Percentiles rank a stretch among this genome's conserved stretches.
phyloP scores from a whole-genome alignment of 1,140 invertebrate species.

The Chrysoperla carnea region DNA sequence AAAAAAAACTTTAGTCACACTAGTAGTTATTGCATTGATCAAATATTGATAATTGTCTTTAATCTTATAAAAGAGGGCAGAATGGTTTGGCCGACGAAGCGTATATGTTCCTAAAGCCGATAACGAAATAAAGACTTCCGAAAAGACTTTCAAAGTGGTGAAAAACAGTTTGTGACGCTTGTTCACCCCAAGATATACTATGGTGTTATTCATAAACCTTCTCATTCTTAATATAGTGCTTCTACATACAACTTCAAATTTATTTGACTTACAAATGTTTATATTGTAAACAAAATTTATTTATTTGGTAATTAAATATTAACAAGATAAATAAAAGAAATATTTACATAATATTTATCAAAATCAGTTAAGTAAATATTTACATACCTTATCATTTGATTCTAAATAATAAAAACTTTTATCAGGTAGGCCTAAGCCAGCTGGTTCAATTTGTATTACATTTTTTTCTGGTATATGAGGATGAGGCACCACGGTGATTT shows the following conservation, averaged over 20 bases:
- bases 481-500: slow-evolving; percentile 29
- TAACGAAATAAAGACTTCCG: too few species aligned
- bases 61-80: too few species aligned
- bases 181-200: too few species aligned
- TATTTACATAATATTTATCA: not conserved
- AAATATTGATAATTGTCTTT: not conserved
- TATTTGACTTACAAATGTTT: too few species aligned
- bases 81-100: too few species aligned
- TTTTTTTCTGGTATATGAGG: slow-evolving; percentile 20
- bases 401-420: slow-evolving; percentile 28
- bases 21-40: slow-evolving; percentile 1
- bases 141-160: too few species aligned
- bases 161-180: too few species aligned
- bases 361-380: slow-evolving; percentile 4
- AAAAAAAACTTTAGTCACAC: not conserved
- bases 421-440: slow-evolving; percentile 32
- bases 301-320: not conserved
- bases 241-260: too few species aligned
- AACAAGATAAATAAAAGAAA: too few species aligned
- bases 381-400: slow-evolving; percentile 20
- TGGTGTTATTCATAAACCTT: too few species aligned
- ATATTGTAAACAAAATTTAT: not conserved
- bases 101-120: too few species aligned
- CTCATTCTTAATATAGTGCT: too few species aligned
- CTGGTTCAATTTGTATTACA: slow-evolving; percentile 29